phyloP scores from a whole-genome alignment of 2,888 invertebrate species.

The Drosophila kambysellisi region DNA sequence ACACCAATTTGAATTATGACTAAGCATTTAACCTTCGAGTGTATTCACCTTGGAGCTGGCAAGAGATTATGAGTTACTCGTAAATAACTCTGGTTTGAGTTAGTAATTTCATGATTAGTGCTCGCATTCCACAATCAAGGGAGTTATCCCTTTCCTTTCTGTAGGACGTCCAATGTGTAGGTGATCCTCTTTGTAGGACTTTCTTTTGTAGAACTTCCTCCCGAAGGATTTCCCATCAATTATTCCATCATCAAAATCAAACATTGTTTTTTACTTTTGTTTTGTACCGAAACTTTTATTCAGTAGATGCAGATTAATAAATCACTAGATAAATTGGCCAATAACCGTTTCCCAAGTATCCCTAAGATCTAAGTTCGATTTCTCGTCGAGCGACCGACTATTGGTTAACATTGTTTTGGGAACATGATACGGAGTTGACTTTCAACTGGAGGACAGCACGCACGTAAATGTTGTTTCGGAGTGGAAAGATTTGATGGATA shows the following conservation, averaged over 20 bases:
- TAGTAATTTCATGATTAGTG: background rate
- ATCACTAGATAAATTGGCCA: constrained; percentile 72
- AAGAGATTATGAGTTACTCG: background rate
- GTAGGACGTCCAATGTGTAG: background rate
- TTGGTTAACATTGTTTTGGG: constrained; percentile 10
- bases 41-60: background rate
- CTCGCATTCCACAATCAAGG: background rate
- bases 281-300: constrained; percentile 85
- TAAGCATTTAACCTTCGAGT: constrained; percentile 28
- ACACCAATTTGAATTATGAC: constrained; percentile 13
- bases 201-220: background rate
- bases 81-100: background rate
- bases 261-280: constrained; percentile 37
- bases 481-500: background rate
- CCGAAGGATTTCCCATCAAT: background rate
- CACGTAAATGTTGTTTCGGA: constrained; percentile 54
- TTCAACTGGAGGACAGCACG: constrained; percentile 53
- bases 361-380: constrained; percentile 42
- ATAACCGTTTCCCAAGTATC: constrained; percentile 61
- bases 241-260: background rate
- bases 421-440: constrained; percentile 15
- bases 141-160: background rate
- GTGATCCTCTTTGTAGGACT: background rate
- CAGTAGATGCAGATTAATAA: constrained; percentile 83
- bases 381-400: constrained; percentile 1